A percentile compares a stretch with the other conserved stretches of the same genome.
These are phyloP conservation scores for Pitta sordida DNA, from an alignment of 2,113 vertebrate genomes.

Conservation along the genomic window DNA sequence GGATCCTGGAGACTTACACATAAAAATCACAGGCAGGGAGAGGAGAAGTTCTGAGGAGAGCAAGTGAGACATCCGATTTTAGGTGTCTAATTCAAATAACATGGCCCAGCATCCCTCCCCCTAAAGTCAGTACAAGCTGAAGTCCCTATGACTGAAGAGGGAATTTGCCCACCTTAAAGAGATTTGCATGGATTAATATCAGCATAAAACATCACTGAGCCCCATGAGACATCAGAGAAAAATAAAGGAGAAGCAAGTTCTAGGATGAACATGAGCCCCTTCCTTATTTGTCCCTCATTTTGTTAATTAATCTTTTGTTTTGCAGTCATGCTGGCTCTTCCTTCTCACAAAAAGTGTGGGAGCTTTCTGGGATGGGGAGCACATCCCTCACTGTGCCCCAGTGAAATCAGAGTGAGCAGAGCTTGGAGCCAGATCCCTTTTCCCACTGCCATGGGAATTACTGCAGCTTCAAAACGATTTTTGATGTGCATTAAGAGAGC, in stretches of 20 bases:
- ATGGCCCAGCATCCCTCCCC: neutral
- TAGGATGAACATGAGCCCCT: neutral
- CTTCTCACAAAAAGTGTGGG: neutral
- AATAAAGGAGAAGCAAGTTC: neutral
- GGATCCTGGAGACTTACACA: neutral
- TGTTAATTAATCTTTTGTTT: neutral
- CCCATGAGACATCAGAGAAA: conserved; percentile 14
- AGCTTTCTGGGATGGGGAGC: neutral
- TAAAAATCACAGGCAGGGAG: neutral
- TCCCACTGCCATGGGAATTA: neutral
- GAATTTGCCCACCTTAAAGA: neutral
- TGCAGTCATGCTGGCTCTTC: neutral
- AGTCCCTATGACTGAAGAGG: neutral
- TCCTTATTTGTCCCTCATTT: neutral
- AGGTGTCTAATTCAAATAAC: neutral
- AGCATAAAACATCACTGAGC: neutral
- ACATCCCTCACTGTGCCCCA: rapidly evolving
- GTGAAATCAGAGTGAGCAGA: rapidly evolving
- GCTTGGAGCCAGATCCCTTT: neutral
- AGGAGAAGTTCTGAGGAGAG: neutral
- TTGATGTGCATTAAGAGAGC: neutral
- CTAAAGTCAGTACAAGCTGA: neutral
- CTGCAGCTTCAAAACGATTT: neutral
- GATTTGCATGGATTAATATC: conserved; percentile 26
- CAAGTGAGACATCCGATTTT: neutral